Conservation (phyloP, 2,797 vertebrate genomes). For the Cossypha caffra region DNA sequence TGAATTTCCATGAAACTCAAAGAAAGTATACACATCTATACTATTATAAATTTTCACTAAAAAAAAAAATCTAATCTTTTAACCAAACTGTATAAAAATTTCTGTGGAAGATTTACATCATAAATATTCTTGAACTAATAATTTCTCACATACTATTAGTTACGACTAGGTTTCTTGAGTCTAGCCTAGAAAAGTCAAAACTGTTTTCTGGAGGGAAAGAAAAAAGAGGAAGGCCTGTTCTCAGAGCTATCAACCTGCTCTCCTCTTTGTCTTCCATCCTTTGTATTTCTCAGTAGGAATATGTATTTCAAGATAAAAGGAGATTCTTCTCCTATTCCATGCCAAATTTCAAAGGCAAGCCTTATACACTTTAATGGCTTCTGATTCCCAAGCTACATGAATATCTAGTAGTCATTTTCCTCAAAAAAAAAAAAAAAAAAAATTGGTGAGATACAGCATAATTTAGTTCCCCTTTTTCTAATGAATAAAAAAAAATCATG, state of each 20-base stretch:
- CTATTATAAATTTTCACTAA: neutral
- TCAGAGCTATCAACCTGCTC: neutral
- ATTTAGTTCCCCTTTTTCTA: neutral
- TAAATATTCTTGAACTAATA: neutral
- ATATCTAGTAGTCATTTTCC: neutral
- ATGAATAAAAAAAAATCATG: neutral
- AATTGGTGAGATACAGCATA: neutral
- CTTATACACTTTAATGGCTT: neutral
- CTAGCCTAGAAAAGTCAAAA: neutral
- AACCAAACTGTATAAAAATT: neutral
- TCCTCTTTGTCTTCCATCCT: neutral
- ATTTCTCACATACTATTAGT: neutral
- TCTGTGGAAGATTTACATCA: neutral
- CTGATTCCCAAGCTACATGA: neutral
- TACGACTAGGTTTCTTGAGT: neutral
- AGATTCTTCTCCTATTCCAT: neutral
- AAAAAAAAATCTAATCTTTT: neutral
- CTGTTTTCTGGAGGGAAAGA: neutral
- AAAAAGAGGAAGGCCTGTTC: neutral
- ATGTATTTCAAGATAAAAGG: neutral
- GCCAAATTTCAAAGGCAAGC: neutral
- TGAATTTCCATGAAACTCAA: neutral
- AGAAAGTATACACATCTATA: neutral
- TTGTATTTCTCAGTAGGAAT: neutral
- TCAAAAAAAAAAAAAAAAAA: no score